phyloP scores from a whole-genome alignment of 2,797 vertebrate species.

The Poecilia gillii region DNA sequence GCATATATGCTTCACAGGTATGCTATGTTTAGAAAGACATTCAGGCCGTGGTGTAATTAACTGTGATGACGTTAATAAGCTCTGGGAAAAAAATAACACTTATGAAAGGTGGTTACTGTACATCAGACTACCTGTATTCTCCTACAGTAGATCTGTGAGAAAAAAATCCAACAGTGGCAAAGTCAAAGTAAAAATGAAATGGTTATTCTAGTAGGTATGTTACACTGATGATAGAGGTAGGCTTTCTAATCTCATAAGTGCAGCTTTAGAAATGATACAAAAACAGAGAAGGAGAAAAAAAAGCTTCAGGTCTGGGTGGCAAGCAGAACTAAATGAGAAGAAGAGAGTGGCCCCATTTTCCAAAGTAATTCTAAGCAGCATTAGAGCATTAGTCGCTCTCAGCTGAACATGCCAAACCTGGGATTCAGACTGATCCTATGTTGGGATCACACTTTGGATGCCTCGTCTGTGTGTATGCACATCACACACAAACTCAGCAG shows the following conservation, averaged over 20 bases:
- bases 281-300: constrained; percentile 31
- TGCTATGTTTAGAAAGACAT: constrained; percentile 49
- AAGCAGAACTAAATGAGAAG: constrained; percentile 56
- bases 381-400: constrained; percentile 79
- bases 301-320: constrained; percentile 53
- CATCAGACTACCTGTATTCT: constrained; percentile 9
- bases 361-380: constrained; percentile 77
- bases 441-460: constrained; percentile 64
- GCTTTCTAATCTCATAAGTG: constrained; percentile 58
- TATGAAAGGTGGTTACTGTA: constrained; percentile 48
- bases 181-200: constrained; percentile 10
- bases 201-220: constrained; percentile 44
- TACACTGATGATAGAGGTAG: constrained; percentile 57
- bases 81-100: constrained; percentile 7
- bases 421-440: constrained; percentile 69
- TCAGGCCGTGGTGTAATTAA: constrained; percentile 45
- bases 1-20: constrained; percentile 27
- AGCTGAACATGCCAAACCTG: constrained; percentile 76
- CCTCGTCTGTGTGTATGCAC: constrained; percentile 54
- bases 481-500: constrained; percentile 33
- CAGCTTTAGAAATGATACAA: constrained; percentile 55
- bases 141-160: background rate
- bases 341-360: constrained; percentile 71
- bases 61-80: constrained; percentile 32
- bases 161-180: background rate